These are phyloP conservation scores for Chrysochloris asiatica DNA, from an alignment of 2,113 vertebrate genomes.

Conservation along the genomic window DNA sequence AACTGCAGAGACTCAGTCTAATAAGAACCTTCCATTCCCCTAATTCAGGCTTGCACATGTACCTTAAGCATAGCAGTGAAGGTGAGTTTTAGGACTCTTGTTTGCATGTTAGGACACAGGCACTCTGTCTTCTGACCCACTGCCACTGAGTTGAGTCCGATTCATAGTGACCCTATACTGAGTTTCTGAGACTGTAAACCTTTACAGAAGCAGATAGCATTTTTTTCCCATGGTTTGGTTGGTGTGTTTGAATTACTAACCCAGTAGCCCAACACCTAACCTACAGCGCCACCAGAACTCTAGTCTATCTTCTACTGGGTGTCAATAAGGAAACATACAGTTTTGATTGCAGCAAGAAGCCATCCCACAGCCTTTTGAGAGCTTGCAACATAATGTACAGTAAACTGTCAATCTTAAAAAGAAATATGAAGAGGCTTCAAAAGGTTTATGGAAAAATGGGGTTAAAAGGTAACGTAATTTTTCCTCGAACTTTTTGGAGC, in stretches of 20 bases:
- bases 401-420: background rate
- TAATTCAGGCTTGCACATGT: background rate
- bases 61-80: background rate
- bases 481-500: too few relatives aligned
- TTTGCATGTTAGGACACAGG: background rate
- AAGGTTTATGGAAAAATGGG: too few relatives aligned
- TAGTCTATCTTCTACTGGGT: background rate
- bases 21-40: background rate
- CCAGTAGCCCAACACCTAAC: too few relatives aligned
- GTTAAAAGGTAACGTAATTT: too few relatives aligned
- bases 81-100: background rate
- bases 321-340: background rate
- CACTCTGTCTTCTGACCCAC: too few relatives aligned
- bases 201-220: too few relatives aligned
- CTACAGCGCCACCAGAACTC: too few relatives aligned
- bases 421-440: background rate
- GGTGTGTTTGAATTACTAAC: too few relatives aligned
- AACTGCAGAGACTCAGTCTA: background rate
- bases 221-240: too few relatives aligned
- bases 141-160: too few relatives aligned
- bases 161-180: too few relatives aligned
- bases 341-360: background rate
- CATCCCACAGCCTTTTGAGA: background rate
- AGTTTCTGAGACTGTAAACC: too few relatives aligned
- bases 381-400: background rate